Evolutionary conservation across 2,797 vertebrate species (phyloP).

Genomic region (Cottoperca gobio): DNA sequence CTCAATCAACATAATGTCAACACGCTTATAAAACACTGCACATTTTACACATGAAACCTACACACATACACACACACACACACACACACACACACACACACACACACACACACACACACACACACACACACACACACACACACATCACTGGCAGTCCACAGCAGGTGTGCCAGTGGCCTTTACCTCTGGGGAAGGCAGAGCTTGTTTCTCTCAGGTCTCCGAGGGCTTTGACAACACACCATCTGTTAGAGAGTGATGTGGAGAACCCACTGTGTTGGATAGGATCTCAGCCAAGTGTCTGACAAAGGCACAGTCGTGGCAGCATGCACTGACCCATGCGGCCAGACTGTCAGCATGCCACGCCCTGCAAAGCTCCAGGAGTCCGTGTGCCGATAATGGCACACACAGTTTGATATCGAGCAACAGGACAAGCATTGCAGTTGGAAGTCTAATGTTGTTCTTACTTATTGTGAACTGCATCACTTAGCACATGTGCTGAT

Average conservation of each 20-base stretch:
- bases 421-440: neutral
- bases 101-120: neutral
- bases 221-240: conserved; percentile 60
- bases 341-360: neutral
- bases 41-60: conserved; percentile 5
- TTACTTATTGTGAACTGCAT: neutral
- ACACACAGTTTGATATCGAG: conserved; percentile 37
- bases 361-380: conserved; percentile 45
- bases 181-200: conserved; percentile 37
- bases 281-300: conserved; percentile 47
- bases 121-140: neutral
- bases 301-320: conserved; percentile 42
- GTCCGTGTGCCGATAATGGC: conserved; percentile 49
- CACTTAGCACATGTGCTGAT: neutral
- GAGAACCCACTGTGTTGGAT: conserved; percentile 35
- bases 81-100: conserved; percentile 3
- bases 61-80: neutral
- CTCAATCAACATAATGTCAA: conserved; percentile 60
- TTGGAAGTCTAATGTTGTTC: neutral
- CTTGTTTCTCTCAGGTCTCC: conserved; percentile 66
- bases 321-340: conserved; percentile 28
- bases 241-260: conserved; percentile 59
- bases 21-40: conserved; percentile 6
- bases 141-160: conserved; percentile 1
- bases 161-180: conserved; percentile 39